These are phyloP conservation scores for Osmerus mordax DNA, from an alignment of 2,113 vertebrate species.

Conservation along the genomic window DNA sequence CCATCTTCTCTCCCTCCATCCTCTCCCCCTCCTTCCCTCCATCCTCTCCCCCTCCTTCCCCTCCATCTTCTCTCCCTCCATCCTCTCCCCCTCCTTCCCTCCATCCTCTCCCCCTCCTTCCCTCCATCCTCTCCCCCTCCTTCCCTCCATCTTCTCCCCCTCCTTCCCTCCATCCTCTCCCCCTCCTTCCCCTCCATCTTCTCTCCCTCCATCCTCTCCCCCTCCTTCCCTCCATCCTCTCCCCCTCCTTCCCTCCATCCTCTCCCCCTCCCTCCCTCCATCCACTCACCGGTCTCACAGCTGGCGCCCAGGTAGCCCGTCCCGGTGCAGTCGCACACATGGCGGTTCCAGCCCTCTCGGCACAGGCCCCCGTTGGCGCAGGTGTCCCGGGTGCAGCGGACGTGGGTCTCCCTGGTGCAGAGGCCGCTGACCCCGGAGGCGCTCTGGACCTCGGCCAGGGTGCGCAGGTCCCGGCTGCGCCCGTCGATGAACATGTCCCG, in stretches of 20 bases:
- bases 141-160: background rate
- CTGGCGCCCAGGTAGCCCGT: constrained; percentile 84
- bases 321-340: constrained; percentile 85
- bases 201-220: too few species aligned
- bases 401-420: constrained; percentile 84
- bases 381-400: constrained; percentile 77
- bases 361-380: constrained; percentile 82
- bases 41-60: background rate
- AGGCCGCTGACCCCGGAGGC: constrained; percentile 77
- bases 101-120: constrained; percentile 1
- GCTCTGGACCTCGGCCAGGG: constrained; percentile 80
- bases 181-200: background rate
- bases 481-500: constrained; percentile 90
- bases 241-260: background rate
- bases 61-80: constrained; percentile 44
- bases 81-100: constrained; percentile 73
- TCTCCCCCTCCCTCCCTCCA: background rate
- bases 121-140: background rate
- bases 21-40: background rate
- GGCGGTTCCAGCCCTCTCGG: constrained; percentile 90
- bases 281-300: constrained; percentile 82
- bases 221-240: background rate
- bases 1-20: background rate
- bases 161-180: constrained; percentile 73
- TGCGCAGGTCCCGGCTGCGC: constrained; percentile 83